Evolutionary conservation across 2,888 invertebrate genomes (phyloP), one percentile per base, ranked within the genome.

Genomic region (Agriopis marginaria): DNA sequence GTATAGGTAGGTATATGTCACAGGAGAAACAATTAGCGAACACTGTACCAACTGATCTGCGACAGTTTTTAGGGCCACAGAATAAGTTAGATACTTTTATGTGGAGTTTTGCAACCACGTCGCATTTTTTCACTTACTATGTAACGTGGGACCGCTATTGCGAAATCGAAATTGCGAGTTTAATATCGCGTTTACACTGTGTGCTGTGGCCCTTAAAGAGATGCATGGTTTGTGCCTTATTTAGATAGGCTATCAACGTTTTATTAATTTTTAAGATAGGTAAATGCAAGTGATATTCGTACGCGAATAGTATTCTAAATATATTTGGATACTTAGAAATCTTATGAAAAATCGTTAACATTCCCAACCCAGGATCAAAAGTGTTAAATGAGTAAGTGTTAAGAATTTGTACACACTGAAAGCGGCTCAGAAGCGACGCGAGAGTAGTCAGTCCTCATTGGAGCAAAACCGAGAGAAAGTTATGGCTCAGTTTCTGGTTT

Each of bases 311-410:
- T 61, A 74, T 73, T 73, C 68, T 72, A 70, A 74, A 68, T 73
- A 70, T 74, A 65, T 45, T 58, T 47, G 54, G 49, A 72, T 74
- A 77, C 51, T 73, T 74, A 77, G 74, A 79, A 76, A 68, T 73
- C 70, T 80, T 7, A 54, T 51, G 77, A 82, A 82, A 61, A 70
- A 59, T 82, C 83, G 80, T 82, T 85, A 82, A 89, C 90, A 90
- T 90, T 90, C 90, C 90, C 86, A 75, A 82, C 78, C 81, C 79
- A 78, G 82, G 77, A 74, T 79, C 70, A 72, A 71, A 75, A 65
- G 64, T 69, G 69, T 73, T 70, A 40, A 42, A 59, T 59, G 12
- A 53, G 45, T 68, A 63, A 12, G 17, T 12, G 44, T 51, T 23
- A 54, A 39, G 11, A 45, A 11, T 58, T n/a, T 11, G 17, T 17